These are phyloP conservation scores for Momotus momota DNA, from an alignment of 2,797 vertebrate genomes.

Conservation along the genomic window DNA sequence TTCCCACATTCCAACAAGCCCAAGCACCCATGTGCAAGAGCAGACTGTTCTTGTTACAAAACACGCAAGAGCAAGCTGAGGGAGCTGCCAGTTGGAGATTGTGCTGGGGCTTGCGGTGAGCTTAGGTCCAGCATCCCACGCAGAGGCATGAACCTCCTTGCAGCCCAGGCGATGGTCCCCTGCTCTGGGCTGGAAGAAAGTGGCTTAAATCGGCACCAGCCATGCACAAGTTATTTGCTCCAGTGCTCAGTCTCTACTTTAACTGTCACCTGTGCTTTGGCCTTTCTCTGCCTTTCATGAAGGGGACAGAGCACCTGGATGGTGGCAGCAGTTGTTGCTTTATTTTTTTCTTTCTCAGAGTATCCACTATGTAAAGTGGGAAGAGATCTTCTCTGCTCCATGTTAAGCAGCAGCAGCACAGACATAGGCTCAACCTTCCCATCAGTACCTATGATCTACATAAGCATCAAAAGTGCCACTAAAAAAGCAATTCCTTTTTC, in stretches of 20 bases:
- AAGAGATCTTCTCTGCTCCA: not conserved
- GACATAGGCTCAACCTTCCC: not conserved
- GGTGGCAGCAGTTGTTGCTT: not conserved
- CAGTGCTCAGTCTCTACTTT: not conserved
- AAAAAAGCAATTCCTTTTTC: not conserved
- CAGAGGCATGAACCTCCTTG: not conserved
- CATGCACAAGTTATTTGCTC: not conserved
- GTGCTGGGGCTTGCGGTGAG: accelerated
- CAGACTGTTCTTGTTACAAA: accelerated
- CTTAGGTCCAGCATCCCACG: accelerated
- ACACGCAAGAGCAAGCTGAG: accelerated
- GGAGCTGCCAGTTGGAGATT: not conserved
- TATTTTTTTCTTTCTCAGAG: not conserved
- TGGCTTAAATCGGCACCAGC: accelerated
- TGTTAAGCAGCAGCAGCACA: not conserved
- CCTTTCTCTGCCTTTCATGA: not conserved
- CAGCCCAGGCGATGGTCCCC: accelerated
- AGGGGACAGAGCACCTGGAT: not conserved
- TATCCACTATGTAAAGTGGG: not conserved
- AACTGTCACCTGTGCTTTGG: not conserved
- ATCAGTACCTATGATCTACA: not conserved
- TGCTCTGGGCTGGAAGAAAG: accelerated
- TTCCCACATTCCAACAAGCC: not conserved
- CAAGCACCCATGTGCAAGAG: accelerated
- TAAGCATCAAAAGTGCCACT: not conserved